phyloP scores from a whole-genome alignment of 2,888 invertebrate species.

The Nycteola revayana region DNA sequence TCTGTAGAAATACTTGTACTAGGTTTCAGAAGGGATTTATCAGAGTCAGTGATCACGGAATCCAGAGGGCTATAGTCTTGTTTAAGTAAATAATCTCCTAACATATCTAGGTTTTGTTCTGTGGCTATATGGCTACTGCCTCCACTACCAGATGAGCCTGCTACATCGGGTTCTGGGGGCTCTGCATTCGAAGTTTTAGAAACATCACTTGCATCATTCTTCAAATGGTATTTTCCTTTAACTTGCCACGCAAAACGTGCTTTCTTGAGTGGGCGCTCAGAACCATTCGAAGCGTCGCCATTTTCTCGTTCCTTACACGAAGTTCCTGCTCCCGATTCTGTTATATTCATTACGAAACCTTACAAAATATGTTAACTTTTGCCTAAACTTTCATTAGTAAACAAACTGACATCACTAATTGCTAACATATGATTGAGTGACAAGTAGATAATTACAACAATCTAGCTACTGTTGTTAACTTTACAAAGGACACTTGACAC shows the following conservation, averaged over 20 bases:
- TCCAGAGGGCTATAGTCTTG: conserved; percentile 61
- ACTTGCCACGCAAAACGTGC: conserved; percentile 86
- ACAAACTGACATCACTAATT: conserved; percentile 79
- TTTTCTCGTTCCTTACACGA: conserved; percentile 77
- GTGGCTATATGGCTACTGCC: conserved; percentile 42
- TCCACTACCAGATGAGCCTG: conserved; percentile 36
- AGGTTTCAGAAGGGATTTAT: conserved; percentile 44
- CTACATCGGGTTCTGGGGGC: conserved; percentile 26
- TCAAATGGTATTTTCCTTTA: conserved; percentile 84
- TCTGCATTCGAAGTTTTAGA: conserved; percentile 16
- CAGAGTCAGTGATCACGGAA: conserved; percentile 49
- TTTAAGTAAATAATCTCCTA: conserved; percentile 64
- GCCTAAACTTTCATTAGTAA: conserved; percentile 62
- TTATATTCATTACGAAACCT: conserved; percentile 58
- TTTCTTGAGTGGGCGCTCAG: conserved; percentile 84
- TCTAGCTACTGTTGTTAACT: conserved; percentile 16
- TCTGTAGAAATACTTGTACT: conserved; percentile 46
- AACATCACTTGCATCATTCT: conserved; percentile 54
- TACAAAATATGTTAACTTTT: conserved; percentile 27
- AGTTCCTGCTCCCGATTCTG: conserved; percentile 64
- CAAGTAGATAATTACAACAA: conserved; percentile 60
- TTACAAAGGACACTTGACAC: conserved; percentile 7
- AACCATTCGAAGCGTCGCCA: conserved; percentile 73
- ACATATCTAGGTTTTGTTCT: conserved; percentile 62
- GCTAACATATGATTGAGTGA: conserved; percentile 76